Base-by-base conservation (phyloP, 2,888 invertebrate species). In the Argyra leucocephala region DNA sequence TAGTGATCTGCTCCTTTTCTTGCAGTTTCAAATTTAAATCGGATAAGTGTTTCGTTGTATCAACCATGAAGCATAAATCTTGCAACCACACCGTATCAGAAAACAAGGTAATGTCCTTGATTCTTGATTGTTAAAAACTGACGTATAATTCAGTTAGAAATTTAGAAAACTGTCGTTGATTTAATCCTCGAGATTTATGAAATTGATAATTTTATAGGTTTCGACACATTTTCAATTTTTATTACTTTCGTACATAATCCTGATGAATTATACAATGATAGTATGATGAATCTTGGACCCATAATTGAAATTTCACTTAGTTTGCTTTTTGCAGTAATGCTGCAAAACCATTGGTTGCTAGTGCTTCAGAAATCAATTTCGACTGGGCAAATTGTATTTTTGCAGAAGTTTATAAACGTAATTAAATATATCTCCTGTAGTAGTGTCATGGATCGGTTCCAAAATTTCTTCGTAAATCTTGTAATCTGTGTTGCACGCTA, bases 341-440 rank as follows among this genome's bases (percentile, higher is more conserved):
- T 65, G 68, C 66, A 62, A 70, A 69, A 58, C 67, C 67, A 64
- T 69, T 70, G 62, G 64, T 70, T 69, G 68, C 70, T 70, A 67
- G 71, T 10, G 7, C 5, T 67, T 70, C 67, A 64, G 67, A 71
- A 67, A 64, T 67, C 62, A 71, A 66, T 69, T 70, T 70, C 37
- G 66, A 69, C 62, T 67, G 61, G 69, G 68, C 64, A 71, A 65
- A 68, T 70, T 67, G 66, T 69, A 66, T 68, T 67, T 71, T 66
- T 70, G 67, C 67, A 68, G 66, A 69, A 69, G 68, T n/a, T n/a
- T n/a, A n/a, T n/a, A n/a, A n/a, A n/a, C 69, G 68, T 67, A 68
- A 69, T 69, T n/a, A n/a, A n/a, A n/a, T n/a, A n/a, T n/a, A n/a
- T n/a, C n/a, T n/a, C n/a, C n/a, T n/a, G n/a, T n/a, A 65, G 69